phyloP scores from a whole-genome alignment of 2,113 vertebrate genomes.

The Cynopterus brachyotis region DNA sequence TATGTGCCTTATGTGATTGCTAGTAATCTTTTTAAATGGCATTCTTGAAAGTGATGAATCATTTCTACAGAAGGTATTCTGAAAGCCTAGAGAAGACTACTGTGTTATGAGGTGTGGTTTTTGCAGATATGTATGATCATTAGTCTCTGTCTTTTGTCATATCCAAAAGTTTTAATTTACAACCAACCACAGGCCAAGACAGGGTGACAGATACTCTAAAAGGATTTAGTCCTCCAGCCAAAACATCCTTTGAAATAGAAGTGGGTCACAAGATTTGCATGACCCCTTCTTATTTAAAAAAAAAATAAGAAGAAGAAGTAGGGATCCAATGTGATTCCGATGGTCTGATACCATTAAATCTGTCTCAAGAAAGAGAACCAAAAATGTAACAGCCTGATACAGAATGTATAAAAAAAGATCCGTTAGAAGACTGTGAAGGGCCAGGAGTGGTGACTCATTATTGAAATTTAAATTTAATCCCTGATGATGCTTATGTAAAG shows the following conservation, averaged over 20 bases:
- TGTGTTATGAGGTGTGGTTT: background rate
- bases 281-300: background rate
- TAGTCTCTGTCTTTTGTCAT: background rate
- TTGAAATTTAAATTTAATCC: background rate
- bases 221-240: background rate
- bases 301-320: background rate
- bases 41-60: conserved; percentile 27
- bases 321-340: background rate
- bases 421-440: background rate
- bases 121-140: conserved; percentile 1
- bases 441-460: background rate
- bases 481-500: background rate
- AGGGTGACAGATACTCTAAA: background rate
- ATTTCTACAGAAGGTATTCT: background rate
- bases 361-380: background rate
- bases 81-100: background rate
- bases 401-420: background rate
- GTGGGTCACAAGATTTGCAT: background rate
- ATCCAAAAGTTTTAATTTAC: background rate
- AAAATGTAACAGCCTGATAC: background rate
- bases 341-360: background rate
- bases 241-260: background rate
- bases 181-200: background rate
- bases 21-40: background rate
- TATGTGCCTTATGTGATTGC: background rate